Percentiles rank a stretch among this genome's conserved stretches.
Evolutionary conservation across 2,888 invertebrate genomes (phyloP).

Genomic region (Ormyrus pomaceus): DNA sequence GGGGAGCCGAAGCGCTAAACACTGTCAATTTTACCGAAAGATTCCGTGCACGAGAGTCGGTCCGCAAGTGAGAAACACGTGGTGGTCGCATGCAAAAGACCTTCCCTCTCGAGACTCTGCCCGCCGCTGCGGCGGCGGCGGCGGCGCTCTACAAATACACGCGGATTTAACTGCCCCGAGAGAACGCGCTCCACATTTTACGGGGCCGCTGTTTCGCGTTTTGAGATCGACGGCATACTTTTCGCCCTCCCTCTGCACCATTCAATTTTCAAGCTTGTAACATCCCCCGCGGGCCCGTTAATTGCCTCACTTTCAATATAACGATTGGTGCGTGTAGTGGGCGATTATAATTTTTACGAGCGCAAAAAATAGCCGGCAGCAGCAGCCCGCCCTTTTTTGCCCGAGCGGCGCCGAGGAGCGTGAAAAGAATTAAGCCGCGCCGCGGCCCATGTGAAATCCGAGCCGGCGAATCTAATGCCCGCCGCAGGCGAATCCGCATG

Average conservation of each 20-base stretch:
- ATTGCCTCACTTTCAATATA: slow-evolving; percentile 40
- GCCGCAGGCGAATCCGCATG: slow-evolving; percentile 40
- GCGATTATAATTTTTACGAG: slow-evolving; percentile 28
- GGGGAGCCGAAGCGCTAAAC: not conserved
- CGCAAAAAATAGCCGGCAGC: not conserved
- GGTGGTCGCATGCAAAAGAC: slow-evolving; percentile 51
- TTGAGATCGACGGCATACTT: slow-evolving; percentile 54
- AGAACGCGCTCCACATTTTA: slow-evolving; percentile 64
- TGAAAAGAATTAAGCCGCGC: slow-evolving; percentile 52
- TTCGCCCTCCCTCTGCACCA: not conserved
- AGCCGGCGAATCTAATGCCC: slow-evolving; percentile 70
- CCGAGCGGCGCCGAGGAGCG: slow-evolving; percentile 26
- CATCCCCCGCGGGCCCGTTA: not conserved
- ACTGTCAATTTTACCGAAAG: no score
- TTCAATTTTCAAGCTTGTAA: not conserved
- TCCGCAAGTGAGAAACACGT: slow-evolving; percentile 54
- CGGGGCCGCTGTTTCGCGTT: slow-evolving; percentile 56
- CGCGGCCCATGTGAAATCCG: slow-evolving; percentile 71
- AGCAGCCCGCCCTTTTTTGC: slow-evolving; percentile 38
- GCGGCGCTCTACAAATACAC: slow-evolving; percentile 68
- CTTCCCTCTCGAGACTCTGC: not conserved
- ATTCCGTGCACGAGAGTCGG: not conserved
- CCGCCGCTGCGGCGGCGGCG: not conserved
- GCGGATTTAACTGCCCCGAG: slow-evolving; percentile 68
- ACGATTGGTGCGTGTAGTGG: not conserved